Percentiles rank a stretch among this genome's conserved stretches.
phyloP scores from a whole-genome alignment of 2,888 invertebrate genomes.

The Monochamus alternatus region DNA sequence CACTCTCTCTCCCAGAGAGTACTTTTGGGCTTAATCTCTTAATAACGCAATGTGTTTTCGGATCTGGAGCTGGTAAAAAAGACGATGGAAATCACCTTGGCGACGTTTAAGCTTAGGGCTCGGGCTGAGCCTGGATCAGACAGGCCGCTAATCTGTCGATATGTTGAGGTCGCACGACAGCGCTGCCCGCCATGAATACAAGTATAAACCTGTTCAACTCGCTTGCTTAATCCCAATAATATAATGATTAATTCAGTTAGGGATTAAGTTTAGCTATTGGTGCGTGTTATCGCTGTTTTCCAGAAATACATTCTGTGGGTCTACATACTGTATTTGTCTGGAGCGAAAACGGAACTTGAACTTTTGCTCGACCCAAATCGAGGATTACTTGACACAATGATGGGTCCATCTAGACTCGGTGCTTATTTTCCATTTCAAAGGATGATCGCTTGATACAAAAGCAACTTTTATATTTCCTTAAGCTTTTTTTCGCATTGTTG shows the following conservation, averaged over 20 bases:
- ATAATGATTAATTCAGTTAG: constrained; percentile 69
- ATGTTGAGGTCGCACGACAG: constrained; percentile 77
- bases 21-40: constrained; percentile 2
- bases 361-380: neutral
- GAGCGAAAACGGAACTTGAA: constrained; percentile 5
- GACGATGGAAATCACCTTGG: constrained; percentile 62
- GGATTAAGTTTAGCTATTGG: constrained; percentile 70
- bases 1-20: neutral
- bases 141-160: constrained; percentile 78
- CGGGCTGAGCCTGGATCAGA: constrained; percentile 63
- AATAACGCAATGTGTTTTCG: constrained; percentile 11
- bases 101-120: constrained; percentile 61
- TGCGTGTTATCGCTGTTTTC: constrained; percentile 70
- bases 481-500: too few relatives aligned
- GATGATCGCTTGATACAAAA: too few relatives aligned
- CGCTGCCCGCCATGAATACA: constrained; percentile 65
- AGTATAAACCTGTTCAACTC: constrained; percentile 66
- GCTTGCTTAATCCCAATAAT: constrained; percentile 69
- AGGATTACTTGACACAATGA: neutral
- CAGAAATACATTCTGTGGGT: constrained; percentile 60
- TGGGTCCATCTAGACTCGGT: too few relatives aligned
- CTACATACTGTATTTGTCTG: constrained; percentile 16
- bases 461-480: too few relatives aligned
- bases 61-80: constrained; percentile 41
- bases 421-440: too few relatives aligned